Evolutionary conservation across 2,113 vertebrate genomes (phyloP), one percentile per base, ranked within the genome.

Genomic region (Cyprinodon variegatus): DNA sequence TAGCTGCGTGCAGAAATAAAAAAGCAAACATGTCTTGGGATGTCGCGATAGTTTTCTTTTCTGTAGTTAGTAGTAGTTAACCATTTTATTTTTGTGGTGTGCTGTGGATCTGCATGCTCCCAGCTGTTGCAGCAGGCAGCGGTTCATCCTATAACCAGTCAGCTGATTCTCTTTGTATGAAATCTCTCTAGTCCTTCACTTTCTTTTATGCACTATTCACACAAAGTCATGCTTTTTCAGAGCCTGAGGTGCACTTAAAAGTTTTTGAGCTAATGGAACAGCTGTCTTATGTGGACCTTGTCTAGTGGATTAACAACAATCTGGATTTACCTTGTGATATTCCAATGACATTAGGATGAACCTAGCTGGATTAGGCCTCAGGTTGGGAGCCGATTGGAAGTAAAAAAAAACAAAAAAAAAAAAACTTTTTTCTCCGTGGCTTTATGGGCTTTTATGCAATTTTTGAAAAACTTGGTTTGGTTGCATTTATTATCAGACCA

Each of bases 291-390:
- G 83, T 78, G 86, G 79, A 67, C 83, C 41, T 75, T 77, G 83
- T 76, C 82, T 87, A 87, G 83, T 86, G 89, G 87, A 90, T 92
- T 90, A 93, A 15, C 81, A 87, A 62, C 73, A 88, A 84, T 89
- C 81, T 89, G 88, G 86, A 86, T 92, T 90, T 90, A 77, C 83
- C 83, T 86, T 81, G 72, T 86, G 84, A 86, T 87, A 87, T 83
- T 86, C 84, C 80, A 90, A 88, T 79, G 77, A 82, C 82, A 75
- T 89, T 77, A 76, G 67, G 83, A 64, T 71, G 75, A 81, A 80
- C 72, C 77, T 79, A 81, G 79, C 74, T 65, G 84, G 87, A 82
- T 90, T 84, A 84, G 83, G 60, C 76, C 66, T 71, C 22, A 10
- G 77, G 74, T 76, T 63, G 62, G 81, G 57, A 87, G 84, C 57